Evolutionary conservation across 1,140 invertebrate species (phyloP).

Genomic region (Drosophila santomea): DNA sequence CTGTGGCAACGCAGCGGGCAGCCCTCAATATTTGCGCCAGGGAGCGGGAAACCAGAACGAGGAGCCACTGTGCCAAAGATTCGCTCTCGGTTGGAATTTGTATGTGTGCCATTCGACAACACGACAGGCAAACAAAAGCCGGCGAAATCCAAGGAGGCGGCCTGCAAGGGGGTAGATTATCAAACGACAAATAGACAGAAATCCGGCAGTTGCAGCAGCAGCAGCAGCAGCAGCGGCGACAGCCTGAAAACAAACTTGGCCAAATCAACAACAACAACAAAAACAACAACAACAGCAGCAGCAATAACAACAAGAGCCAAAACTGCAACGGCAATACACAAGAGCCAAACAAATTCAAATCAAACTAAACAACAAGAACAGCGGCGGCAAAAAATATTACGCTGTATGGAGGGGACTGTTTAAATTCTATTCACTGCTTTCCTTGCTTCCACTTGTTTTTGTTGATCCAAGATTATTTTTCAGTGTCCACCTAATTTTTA

Average conservation of each 20-base stretch:
- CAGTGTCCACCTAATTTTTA: neutral
- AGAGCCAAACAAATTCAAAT: conserved; percentile 78
- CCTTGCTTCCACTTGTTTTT: neutral
- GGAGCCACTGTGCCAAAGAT: conserved; percentile 58
- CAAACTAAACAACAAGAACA: conserved; percentile 60
- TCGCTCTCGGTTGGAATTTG: conserved; percentile 20
- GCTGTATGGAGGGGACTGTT: neutral
- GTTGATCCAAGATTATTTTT: conserved; percentile 2
- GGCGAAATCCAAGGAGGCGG: conserved; percentile 7
- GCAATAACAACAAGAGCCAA: conserved; percentile 14
- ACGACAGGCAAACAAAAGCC: conserved; percentile 32
- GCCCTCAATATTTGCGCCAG: conserved; percentile 47
- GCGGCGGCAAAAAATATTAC: conserved; percentile 1
- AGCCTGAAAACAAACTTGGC: conserved; percentile 56
- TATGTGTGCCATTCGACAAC: conserved; percentile 33
- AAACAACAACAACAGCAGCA: conserved; percentile 43
- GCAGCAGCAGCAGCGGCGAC: conserved; percentile 33
- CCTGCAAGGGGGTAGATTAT: conserved; percentile 62
- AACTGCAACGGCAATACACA: conserved; percentile 57
- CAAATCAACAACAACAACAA: conserved; percentile 58
- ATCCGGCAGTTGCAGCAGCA: conserved; percentile 54
- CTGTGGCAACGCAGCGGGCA: conserved; percentile 36
- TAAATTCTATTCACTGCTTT: neutral
- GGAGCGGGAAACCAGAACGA: conserved; percentile 26
- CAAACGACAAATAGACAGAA: conserved; percentile 71